Percentiles rank a stretch among this genome's conserved stretches.
Conservation (phyloP, 2,888 invertebrate genomes). For the Trichogramma dendrolimi region DNA sequence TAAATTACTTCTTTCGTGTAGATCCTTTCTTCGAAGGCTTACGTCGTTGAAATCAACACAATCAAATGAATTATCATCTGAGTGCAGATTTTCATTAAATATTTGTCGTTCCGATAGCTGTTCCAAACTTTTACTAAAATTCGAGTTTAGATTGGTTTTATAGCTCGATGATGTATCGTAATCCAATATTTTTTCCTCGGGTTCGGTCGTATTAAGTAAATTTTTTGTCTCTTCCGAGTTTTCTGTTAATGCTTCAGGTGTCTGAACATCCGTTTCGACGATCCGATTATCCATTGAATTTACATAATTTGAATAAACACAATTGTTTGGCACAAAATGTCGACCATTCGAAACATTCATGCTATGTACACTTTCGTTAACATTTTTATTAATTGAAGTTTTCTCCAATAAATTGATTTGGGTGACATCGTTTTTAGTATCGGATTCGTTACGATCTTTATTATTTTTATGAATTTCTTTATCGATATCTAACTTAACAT, state of each 20-base stretch:
- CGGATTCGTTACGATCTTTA: neutral
- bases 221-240: conserved; percentile 33
- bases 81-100: too few relatives aligned
- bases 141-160: too few relatives aligned
- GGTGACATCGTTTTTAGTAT: neutral
- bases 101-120: too few relatives aligned
- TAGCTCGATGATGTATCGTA: too few relatives aligned
- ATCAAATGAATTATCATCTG: too few relatives aligned
- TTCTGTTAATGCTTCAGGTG: conserved; percentile 36
- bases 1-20: too few relatives aligned
- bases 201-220: conserved; percentile 3
- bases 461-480: conserved; percentile 1
- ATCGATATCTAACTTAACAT: conserved; percentile 7
- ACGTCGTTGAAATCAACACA: too few relatives aligned
- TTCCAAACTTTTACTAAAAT: too few relatives aligned
- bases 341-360: conserved; percentile 42
- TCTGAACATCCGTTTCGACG: conserved; percentile 44
- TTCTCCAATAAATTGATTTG: conserved; percentile 33
- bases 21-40: too few relatives aligned
- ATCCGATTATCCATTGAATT: conserved; percentile 43
- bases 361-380: conserved; percentile 28
- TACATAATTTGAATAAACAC: conserved; percentile 38
- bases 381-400: conserved; percentile 39
- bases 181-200: neutral
- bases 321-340: conserved; percentile 45